These are phyloP conservation scores for Tetranychus truncatus DNA, from an alignment of 2,888 invertebrate species.

Conservation along the genomic window DNA sequence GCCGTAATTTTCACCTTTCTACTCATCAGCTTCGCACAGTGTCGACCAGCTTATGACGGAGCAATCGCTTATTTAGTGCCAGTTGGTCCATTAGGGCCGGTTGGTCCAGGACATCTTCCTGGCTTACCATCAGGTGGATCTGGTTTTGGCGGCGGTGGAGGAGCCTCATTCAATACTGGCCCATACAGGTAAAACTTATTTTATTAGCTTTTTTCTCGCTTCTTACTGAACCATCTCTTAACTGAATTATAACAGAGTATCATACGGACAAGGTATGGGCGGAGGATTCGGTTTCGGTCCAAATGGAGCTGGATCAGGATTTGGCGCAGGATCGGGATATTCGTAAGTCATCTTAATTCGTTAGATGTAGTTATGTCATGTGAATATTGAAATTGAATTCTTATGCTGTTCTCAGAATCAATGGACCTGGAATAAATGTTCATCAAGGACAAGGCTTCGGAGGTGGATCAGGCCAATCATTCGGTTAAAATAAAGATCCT, in stretches of 20 bases:
- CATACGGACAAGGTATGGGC: background rate
- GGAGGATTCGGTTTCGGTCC: background rate
- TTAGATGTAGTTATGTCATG: background rate
- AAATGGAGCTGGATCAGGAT: background rate
- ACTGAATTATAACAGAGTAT: background rate
- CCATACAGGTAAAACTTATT: background rate
- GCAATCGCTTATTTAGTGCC: background rate
- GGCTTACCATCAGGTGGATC: background rate
- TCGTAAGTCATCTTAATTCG: background rate
- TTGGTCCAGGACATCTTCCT: background rate
- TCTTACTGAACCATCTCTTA: too few relatives aligned
- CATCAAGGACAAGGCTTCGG: background rate
- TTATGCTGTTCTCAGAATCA: background rate
- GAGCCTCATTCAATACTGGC: background rate
- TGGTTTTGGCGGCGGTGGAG: background rate
- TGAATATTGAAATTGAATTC: background rate
- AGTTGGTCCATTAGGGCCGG: background rate
- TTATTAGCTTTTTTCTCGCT: too few relatives aligned
- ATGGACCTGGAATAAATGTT: background rate
- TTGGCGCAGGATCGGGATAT: background rate
- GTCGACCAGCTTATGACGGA: background rate
- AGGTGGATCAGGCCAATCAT: background rate
- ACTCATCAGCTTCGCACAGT: background rate
- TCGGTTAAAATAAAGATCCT: background rate
- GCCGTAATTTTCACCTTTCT: background rate